These are phyloP conservation scores for Chiridota heheva DNA, from an alignment of 35 echinoderm and acorn worm genomes.

Conservation along the genomic window DNA sequence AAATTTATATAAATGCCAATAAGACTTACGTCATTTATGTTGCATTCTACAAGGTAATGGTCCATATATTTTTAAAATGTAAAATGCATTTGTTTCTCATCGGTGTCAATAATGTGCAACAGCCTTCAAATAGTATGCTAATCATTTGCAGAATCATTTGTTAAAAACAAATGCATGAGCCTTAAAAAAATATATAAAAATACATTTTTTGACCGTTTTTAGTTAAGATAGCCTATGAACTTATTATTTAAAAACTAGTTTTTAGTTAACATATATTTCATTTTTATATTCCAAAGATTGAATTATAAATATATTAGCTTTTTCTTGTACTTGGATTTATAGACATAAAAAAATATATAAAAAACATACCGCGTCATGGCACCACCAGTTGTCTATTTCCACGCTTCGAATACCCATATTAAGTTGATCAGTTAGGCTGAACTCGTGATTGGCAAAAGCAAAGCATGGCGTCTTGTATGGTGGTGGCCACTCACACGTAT, in stretches of 20 bases:
- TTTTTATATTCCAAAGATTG: neutral
- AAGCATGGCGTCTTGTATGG: conserved; percentile 33
- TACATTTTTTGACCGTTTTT: neutral
- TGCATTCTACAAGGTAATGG: no score
- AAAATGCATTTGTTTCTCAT: no score
- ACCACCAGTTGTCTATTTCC: conserved; percentile 59
- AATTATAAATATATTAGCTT: neutral
- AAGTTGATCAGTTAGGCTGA: conserved; percentile 46
- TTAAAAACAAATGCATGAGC: no score
- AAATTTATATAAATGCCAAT: no score
- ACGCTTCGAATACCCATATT: conserved; percentile 61
- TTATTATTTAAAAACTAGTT: neutral
- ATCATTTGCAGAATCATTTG: no score
- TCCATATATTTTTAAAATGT: no score
- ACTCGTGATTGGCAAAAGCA: conserved; percentile 63
- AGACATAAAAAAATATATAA: neutral
- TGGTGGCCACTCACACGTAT: conserved; percentile 51
- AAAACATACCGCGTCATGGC: conserved; percentile 39
- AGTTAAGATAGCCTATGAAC: neutral
- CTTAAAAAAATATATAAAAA: neutral
- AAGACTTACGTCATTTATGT: no score
- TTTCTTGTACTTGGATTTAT: neutral
- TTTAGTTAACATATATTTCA: neutral
- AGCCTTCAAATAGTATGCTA: no score
- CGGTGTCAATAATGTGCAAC: no score